These are phyloP conservation scores for Empis livida DNA, from an alignment of 2,888 invertebrate genomes.

Conservation along the genomic window DNA sequence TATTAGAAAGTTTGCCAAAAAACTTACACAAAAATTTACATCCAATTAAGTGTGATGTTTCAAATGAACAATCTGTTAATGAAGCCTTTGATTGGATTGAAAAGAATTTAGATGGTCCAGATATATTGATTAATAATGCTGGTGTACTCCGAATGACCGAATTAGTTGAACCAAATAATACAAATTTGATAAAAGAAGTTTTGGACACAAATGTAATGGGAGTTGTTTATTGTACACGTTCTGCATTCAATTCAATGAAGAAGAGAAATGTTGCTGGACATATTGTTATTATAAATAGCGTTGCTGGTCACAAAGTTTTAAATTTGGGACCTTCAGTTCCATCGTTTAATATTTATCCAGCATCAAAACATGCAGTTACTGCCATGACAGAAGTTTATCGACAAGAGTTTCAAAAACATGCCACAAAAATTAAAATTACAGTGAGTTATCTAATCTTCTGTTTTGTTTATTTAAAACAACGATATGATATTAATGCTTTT, in stretches of 20 bases:
- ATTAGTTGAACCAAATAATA: conserved; percentile 15
- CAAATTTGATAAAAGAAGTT: conserved; percentile 20
- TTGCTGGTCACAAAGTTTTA: too few relatives aligned
- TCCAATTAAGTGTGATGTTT: conserved; percentile 39
- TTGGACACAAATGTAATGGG: conserved; percentile 39
- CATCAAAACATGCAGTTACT: conserved; percentile 29
- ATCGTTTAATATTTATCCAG: conserved; percentile 26
- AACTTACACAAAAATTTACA: conserved; percentile 23
- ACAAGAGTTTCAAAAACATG: conserved; percentile 26
- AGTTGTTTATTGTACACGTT: conserved; percentile 35
- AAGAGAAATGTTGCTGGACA: conserved; percentile 32
- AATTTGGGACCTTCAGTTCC: too few relatives aligned
- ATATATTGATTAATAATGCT: conserved; percentile 48
- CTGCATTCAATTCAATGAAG: conserved; percentile 38
- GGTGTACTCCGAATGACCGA: conserved; percentile 14
- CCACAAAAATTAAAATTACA: conserved; percentile 29
- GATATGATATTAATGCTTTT: too few relatives aligned
- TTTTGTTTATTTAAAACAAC: too few relatives aligned
- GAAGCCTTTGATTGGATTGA: conserved; percentile 39
- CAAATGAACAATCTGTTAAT: conserved; percentile 40
- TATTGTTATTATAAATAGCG: conserved; percentile 37
- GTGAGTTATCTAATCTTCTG: too few relatives aligned
- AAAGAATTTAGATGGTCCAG: conserved; percentile 38
- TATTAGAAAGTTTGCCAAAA: conserved; percentile 16
- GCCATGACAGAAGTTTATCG: conserved; percentile 29